Evolutionary conservation across 2,797 vertebrate genomes (phyloP).

Genomic region (Scolopax bukidnonensis): DNA sequence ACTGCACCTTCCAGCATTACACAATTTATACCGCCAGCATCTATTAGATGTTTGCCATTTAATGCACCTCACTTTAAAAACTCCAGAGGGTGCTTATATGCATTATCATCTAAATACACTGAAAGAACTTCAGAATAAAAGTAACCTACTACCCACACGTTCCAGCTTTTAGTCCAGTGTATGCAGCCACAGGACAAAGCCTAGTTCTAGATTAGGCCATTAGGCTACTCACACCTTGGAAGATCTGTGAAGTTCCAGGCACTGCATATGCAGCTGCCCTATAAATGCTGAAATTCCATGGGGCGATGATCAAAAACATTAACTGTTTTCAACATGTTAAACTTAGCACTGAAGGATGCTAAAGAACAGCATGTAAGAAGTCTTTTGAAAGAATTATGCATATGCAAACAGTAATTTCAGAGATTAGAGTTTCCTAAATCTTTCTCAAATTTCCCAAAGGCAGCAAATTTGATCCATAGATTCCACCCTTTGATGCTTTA

Average conservation of each 20-base stretch:
- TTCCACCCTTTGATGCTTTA: neutral
- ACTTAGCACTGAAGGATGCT: neutral
- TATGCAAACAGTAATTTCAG: neutral
- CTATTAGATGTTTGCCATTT: neutral
- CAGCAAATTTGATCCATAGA: neutral
- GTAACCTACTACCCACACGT: neutral
- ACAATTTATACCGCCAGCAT: neutral
- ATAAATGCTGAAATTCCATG: neutral
- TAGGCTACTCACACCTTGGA: neutral
- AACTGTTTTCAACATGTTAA: neutral
- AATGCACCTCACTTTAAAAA: neutral
- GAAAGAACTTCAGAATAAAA: neutral
- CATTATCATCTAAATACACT: neutral
- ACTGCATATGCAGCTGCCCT: neutral
- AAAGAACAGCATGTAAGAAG: neutral
- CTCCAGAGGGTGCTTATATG: neutral
- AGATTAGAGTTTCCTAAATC: neutral
- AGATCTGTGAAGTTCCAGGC: neutral
- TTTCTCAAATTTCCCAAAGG: neutral
- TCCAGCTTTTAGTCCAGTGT: neutral
- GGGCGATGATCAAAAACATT: neutral
- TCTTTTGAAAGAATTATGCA: neutral
- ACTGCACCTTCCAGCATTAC: neutral
- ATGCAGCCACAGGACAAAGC: fast-evolving
- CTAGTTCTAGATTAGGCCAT: fast-evolving